Base-by-base conservation (phyloP, 2,888 invertebrate species). In the Litoditis marina region DNA sequence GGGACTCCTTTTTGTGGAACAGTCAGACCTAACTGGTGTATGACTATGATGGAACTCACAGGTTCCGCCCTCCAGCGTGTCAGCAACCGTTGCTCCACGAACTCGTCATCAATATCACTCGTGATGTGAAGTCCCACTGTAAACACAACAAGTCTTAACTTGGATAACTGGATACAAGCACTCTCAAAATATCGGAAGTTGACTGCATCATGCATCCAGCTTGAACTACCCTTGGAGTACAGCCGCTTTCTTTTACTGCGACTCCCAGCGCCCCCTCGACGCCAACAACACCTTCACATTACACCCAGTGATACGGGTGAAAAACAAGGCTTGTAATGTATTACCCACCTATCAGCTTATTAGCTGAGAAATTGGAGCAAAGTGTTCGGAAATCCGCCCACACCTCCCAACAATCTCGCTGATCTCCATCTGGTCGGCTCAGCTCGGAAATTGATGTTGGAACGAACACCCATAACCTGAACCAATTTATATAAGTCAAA, bases 1-100 rank as follows among this genome's bases (percentile, higher is more conserved):
- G n/a, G n/a, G n/a, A n/a, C n/a, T n/a, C n/a, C n/a, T n/a, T n/a
- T n/a, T n/a, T n/a, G n/a, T n/a, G n/a, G n/a, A n/a, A n/a, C n/a
- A n/a, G n/a, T n/a, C n/a, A n/a, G n/a, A n/a, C n/a, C n/a, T n/a
- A n/a, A n/a, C n/a, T n/a, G n/a, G n/a, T n/a, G n/a, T n/a, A n/a
- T n/a, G n/a, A n/a, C n/a, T 13, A 16, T 3, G 16, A 36, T 49
- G 27, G 36, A 51, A 83, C 90, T 91, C 1, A 98, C 88, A 7
- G 94, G 94, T 85, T 98, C 98, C 1, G 94, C 94, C 31, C 91
- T 85, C 98, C 98, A 98, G 65, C 95, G 88, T 28, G 89, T 87
- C 11, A 92, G 64, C 11, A 83, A 68, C 2, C 78, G 87, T 52
- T 87, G 85, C 13, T 88, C 78, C 4, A 25, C 77, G 44, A 78